A percentile compares a stretch with the other conserved stretches of the same genome.
Evolutionary conservation across 1,140 invertebrate genomes (phyloP).

Genomic region (Samia ricini): DNA sequence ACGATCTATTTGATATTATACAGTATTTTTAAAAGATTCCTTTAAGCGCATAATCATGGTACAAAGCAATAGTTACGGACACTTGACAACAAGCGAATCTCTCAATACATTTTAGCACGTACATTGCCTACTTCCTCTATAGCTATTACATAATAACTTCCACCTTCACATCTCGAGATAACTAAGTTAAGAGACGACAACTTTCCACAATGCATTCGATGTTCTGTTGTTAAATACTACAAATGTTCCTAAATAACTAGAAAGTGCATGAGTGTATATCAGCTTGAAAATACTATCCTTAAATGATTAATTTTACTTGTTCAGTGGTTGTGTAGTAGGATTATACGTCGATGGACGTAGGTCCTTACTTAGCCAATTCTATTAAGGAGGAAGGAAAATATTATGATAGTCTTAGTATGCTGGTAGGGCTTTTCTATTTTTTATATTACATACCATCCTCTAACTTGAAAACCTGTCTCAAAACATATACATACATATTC

Average conservation of each 20-base stretch:
- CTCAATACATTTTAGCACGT: background rate
- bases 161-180: background rate
- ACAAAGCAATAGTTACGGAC: background rate
- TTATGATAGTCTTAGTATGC: no score
- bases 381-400: no score
- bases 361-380: no score
- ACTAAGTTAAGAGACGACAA: background rate
- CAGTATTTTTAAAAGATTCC: background rate
- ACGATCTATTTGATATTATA: no score
- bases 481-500: no score
- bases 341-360: no score
- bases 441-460: no score
- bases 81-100: background rate
- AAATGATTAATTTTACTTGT: no score
- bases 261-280: background rate
- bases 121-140: background rate
- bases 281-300: background rate
- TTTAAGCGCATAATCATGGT: background rate
- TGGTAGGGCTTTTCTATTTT: no score
- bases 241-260: constrained; percentile 2
- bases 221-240: background rate
- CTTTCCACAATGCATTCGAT: background rate
- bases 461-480: no score
- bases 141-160: background rate
- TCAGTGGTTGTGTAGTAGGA: no score